Percentiles rank a stretch among this genome's conserved stretches.
Conservation (phyloP, 2,888 invertebrate genomes). For the Steinernema scapterisci region DNA sequence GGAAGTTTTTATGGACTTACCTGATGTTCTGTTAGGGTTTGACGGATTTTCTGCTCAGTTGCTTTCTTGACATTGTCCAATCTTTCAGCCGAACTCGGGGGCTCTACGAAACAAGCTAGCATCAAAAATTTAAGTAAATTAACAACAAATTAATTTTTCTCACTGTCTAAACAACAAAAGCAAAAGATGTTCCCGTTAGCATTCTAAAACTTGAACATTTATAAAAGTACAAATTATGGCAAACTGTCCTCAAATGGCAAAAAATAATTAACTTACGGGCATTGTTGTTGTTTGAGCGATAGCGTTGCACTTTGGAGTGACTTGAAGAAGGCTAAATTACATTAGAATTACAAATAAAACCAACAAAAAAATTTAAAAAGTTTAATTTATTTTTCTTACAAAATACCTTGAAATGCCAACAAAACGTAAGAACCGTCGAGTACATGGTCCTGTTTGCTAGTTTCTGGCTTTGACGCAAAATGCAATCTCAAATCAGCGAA, state of each 20-base stretch:
- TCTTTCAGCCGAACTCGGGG: not conserved
- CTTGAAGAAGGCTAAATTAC: not conserved
- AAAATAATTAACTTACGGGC: constrained; percentile 6
- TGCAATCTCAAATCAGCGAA: constrained; percentile 24
- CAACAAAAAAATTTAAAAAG: not conserved
- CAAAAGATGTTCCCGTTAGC: too few relatives aligned
- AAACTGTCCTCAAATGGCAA: too few relatives aligned
- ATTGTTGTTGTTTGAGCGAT: constrained; percentile 30
- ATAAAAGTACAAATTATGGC: too few relatives aligned
- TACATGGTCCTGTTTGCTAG: not conserved
- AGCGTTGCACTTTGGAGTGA: constrained; percentile 15
- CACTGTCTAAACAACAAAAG: too few relatives aligned
- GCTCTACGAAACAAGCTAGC: not conserved
- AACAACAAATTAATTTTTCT: too few relatives aligned
- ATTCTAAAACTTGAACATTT: too few relatives aligned
- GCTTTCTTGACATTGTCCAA: constrained; percentile 14
- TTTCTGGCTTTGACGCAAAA: not conserved
- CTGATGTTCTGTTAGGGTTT: constrained; percentile 8
- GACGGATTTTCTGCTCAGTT: not conserved
- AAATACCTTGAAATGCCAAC: not conserved
- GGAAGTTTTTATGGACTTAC: not conserved
- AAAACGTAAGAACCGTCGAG: constrained; percentile 4
- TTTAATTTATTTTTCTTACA: not conserved
- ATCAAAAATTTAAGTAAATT: too few relatives aligned
- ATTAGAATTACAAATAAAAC: not conserved